Percentiles rank a stretch among this genome's conserved stretches.
Evolutionary conservation across 1,140 invertebrate species (phyloP).

Genomic region (Sycophila sp.): DNA sequence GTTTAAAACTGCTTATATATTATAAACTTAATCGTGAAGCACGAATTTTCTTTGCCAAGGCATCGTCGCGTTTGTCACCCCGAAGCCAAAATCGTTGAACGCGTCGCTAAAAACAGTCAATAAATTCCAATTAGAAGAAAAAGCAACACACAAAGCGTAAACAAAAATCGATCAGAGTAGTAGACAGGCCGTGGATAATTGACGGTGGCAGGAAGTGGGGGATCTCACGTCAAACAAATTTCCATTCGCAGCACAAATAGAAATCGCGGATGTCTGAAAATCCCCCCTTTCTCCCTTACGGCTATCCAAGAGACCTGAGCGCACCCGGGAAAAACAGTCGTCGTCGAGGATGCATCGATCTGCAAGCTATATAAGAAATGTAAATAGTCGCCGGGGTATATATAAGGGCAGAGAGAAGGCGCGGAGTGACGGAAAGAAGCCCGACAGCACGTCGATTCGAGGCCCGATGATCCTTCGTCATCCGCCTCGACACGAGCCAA

Average conservation of each 20-base stretch:
- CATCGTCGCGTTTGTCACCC: too few relatives aligned
- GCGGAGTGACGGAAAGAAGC: not conserved
- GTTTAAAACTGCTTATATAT: too few relatives aligned
- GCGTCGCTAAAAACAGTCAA: too few relatives aligned
- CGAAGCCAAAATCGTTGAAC: too few relatives aligned
- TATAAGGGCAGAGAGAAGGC: not conserved
- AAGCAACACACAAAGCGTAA: too few relatives aligned
- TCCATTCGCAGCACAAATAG: slow-evolving; percentile 13
- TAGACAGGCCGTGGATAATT: too few relatives aligned
- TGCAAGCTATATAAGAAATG: not conserved
- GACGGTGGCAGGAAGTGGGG: too few relatives aligned
- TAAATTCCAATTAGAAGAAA: too few relatives aligned
- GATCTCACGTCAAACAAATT: too few relatives aligned
- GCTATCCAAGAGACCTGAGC: too few relatives aligned
- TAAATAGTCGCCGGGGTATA: not conserved
- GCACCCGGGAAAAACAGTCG: slow-evolving; percentile 1
- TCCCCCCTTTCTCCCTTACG: not conserved
- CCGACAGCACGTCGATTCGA: slow-evolving; percentile 16
- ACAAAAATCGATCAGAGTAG: too few relatives aligned
- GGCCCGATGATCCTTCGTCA: slow-evolving; percentile 20
- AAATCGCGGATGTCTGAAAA: slow-evolving; percentile 21
- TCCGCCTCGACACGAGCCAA: not conserved
- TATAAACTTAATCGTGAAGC: not conserved
- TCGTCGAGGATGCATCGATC: not conserved
- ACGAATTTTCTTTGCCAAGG: not conserved